Conservation (phyloP, 2,797 vertebrate genomes). For the Acridotheres tristis region DNA sequence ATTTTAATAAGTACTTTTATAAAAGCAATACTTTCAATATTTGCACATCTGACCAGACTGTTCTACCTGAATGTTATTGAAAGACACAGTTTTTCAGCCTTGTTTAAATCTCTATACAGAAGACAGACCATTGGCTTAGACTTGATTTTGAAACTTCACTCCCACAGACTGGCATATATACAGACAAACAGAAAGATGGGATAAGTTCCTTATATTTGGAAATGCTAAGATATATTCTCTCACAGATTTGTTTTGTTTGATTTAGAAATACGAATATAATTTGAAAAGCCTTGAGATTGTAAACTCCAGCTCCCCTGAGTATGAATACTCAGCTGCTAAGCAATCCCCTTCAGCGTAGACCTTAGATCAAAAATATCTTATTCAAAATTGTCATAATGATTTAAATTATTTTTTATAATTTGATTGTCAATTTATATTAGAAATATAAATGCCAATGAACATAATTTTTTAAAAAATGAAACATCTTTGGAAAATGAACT, state of each 20-base stretch:
- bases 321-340: background rate
- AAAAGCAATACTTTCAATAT: background rate
- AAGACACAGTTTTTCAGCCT: background rate
- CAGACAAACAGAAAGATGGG: background rate
- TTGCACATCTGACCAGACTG: background rate
- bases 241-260: background rate
- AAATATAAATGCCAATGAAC: slow-evolving; percentile 26
- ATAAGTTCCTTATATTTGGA: background rate
- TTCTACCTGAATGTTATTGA: background rate
- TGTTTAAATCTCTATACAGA: background rate
- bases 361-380: background rate
- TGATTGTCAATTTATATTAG: slow-evolving; percentile 35
- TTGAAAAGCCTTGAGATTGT: background rate
- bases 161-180: background rate
- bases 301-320: background rate
- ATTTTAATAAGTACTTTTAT: background rate
- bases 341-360: background rate
- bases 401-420: slow-evolving; percentile 17
- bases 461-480: too few relatives aligned
- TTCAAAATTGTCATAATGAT: background rate
- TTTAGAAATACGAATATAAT: background rate
- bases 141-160: background rate
- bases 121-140: background rate
- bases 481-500: too few relatives aligned
- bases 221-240: background rate